phyloP scores from a whole-genome alignment of 2,113 vertebrate genomes.

The Alosa alosa region DNA sequence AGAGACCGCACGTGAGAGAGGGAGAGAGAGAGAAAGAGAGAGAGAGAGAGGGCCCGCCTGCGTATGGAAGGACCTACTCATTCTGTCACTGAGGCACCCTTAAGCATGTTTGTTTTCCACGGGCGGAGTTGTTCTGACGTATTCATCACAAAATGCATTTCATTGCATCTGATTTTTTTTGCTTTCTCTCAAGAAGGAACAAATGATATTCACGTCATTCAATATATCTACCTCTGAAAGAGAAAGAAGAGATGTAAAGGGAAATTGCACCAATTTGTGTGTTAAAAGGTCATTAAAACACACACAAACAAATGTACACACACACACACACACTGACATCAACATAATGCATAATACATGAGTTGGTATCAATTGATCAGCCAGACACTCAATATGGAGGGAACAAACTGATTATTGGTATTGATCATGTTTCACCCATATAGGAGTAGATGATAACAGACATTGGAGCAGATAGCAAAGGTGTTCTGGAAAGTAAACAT shows the following conservation, averaged over 20 bases:
- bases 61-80: not conserved
- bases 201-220: not conserved
- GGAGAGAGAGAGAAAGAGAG: not conserved
- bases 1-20: constrained; percentile 25
- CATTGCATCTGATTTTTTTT: not conserved
- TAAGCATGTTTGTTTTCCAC: constrained; percentile 52
- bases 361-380: no score
- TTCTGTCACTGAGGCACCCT: constrained; percentile 29
- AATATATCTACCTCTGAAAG: not conserved
- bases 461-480: not conserved
- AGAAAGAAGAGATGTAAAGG: not conserved
- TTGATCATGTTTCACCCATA: not conserved
- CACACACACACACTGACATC: not conserved
- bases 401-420: not conserved
- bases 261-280: not conserved
- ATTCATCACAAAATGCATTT: constrained; percentile 41
- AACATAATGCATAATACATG: not conserved
- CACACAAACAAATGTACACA: not conserved
- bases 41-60: not conserved
- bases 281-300: constrained; percentile 29
- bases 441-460: not conserved
- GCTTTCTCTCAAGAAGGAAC: not conserved
- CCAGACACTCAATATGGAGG: not conserved
- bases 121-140: constrained; percentile 57
- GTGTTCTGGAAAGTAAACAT: not conserved